Evolutionary conservation across 2,888 invertebrate genomes (phyloP).

Genomic region (Anthophora plumipes): DNA sequence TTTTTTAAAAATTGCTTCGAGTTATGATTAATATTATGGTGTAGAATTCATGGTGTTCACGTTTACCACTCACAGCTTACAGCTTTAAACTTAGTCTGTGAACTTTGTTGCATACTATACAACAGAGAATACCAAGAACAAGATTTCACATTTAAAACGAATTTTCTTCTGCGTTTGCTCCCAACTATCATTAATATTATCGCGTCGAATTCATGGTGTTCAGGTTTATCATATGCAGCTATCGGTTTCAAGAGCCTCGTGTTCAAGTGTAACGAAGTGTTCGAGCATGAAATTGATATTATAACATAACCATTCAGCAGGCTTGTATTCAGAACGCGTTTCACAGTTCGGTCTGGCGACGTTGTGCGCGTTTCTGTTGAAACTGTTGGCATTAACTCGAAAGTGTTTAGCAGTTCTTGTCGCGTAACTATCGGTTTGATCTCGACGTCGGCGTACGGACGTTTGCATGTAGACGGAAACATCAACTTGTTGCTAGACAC

Average conservation of each 20-base stretch:
- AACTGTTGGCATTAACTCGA: conserved; percentile 48
- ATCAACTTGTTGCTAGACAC: conserved; percentile 66
- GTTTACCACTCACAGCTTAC: no score
- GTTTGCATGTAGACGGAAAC: conserved; percentile 36
- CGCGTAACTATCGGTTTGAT: conserved; percentile 31
- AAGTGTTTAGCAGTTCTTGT: conserved; percentile 34
- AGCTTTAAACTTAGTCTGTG: no score
- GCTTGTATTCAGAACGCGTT: neutral
- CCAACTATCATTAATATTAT: no score
- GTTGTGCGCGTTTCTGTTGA: conserved; percentile 22
- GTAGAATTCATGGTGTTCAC: no score
- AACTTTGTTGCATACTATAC: no score
- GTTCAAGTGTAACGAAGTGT: neutral
- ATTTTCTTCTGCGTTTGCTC: no score
- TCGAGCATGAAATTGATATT: conserved; percentile 19
- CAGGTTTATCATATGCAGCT: neutral
- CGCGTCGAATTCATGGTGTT: neutral
- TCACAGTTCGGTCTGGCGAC: neutral
- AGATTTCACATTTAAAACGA: no score
- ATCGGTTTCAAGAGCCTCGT: neutral
- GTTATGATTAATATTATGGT: no score
- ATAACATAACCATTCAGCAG: conserved; percentile 12
- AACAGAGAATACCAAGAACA: no score
- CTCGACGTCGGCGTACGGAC: conserved; percentile 14
- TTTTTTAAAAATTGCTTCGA: no score